A percentile compares a stretch with the other conserved stretches of the same genome.
Conservation (phyloP, 2,113 vertebrate genomes). For the Pollachius pollachius region DNA sequence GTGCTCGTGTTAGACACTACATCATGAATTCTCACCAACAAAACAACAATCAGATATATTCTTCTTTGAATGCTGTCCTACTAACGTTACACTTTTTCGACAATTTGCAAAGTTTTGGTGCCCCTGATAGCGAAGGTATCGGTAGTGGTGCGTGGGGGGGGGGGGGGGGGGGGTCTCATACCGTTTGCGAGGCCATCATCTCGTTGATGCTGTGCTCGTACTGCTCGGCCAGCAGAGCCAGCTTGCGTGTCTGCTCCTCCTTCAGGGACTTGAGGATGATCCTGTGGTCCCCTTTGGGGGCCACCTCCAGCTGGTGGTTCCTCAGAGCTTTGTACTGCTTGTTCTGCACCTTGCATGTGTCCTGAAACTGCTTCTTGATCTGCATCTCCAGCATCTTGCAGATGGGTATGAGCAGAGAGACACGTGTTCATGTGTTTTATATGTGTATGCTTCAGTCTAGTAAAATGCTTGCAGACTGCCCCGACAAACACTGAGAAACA, state of each 20-base stretch:
- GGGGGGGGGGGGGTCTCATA: conserved; percentile 53
- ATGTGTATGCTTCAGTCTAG: neutral
- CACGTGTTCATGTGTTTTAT: neutral
- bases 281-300: conserved; percentile 97
- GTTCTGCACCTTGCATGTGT: conserved; percentile 98
- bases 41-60: too few relatives aligned
- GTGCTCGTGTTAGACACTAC: too few relatives aligned
- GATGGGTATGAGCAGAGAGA: conserved; percentile 30
- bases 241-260: conserved; percentile 97
- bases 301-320: conserved; percentile 99
- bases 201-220: conserved; percentile 99
- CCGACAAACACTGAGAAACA: neutral
- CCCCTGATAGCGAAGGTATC: too few relatives aligned
- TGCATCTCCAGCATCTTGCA: conserved; percentile 95
- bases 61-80: too few relatives aligned
- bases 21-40: too few relatives aligned
- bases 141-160: conserved; percentile 10
- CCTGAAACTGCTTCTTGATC: conserved; percentile 99
- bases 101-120: too few relatives aligned
- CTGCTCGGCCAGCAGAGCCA: conserved; percentile 96
- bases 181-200: conserved; percentile 98
- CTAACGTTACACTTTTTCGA: too few relatives aligned
- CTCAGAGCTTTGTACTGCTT: conserved; percentile 99
- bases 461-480: neutral
- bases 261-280: conserved; percentile 92